Evolutionary conservation across 2,797 vertebrate species (phyloP), one percentile per base, ranked within the genome.

Genomic region (Poecilia wingei): DNA sequence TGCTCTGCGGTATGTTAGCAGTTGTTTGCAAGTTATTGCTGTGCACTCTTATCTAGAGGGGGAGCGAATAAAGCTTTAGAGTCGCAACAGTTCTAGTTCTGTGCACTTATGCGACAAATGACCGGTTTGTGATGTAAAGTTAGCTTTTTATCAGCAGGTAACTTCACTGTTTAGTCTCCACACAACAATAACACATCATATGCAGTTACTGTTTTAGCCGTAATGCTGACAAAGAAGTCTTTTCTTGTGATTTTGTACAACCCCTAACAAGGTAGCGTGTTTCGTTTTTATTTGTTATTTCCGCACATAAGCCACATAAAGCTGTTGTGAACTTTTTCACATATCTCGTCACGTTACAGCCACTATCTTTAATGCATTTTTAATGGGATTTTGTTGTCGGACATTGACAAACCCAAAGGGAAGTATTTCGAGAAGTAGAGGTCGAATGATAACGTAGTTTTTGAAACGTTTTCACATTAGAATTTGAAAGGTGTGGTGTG

Each of bases 81-180:
- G 1, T 3, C 36, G 1, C 4, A 0, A 31, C 66, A 28, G 70
- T 36, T 53, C 1, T 41, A 22, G 33, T 69, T 64, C 72, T 13
- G 6, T 6, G 28, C 5, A 61, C 10, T 72, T 70, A 39, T 55
- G 16, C 20, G 43, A 61, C 12, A 5, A 22, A 43, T 13, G 72
- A 20, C 28, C 55, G 31, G 55, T 36, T 45, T 43, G 16, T 22
- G 33, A 45, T 45, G 25, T 16, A 39, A 75, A 87, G 46, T 87
- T 72, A 72, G 28, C 64, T 4, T 39, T 69, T 59, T 45, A 2
- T 7, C 8, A 39, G 18, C 25, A 22, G 25, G 25, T 45, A 12
- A 20, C 39, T 36, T 39, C 73, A 31, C 31, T 31, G 47, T 53
- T 55, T 14, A 1, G 1, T 64, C 31, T 14, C 51, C 41, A 51